phyloP scores from a whole-genome alignment of 2,797 vertebrate genomes.

The Notolabrus celidotus region DNA sequence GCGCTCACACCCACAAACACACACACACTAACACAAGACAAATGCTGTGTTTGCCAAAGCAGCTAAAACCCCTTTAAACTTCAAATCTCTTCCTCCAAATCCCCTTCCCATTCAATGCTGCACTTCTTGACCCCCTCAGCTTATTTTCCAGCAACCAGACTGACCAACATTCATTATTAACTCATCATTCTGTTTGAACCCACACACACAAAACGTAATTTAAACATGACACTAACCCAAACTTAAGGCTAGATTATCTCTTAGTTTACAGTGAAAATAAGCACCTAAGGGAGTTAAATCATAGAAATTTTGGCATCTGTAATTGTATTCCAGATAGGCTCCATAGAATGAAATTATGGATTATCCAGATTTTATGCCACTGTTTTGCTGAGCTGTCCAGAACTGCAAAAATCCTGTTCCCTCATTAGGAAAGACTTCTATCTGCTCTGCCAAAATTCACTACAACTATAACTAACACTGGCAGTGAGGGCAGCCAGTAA shows the following conservation, averaged over 20 bases:
- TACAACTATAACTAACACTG: slow-evolving; percentile 56
- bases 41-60: slow-evolving; percentile 39
- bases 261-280: slow-evolving; percentile 38
- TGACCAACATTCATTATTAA: slow-evolving; percentile 31
- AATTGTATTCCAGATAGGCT: slow-evolving; percentile 39
- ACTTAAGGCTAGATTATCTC: slow-evolving; percentile 25
- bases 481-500: slow-evolving; percentile 51
- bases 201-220: slow-evolving; percentile 27
- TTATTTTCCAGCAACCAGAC: slow-evolving; percentile 32
- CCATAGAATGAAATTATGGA: slow-evolving; percentile 38
- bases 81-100: slow-evolving; percentile 9
- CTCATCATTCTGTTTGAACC: slow-evolving; percentile 29
- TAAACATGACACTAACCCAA: slow-evolving; percentile 37
- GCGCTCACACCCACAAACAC: slow-evolving; percentile 20
- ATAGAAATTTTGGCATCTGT: slow-evolving; percentile 20
- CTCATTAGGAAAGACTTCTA: slow-evolving; percentile 65
- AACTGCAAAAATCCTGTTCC: slow-evolving; percentile 41
- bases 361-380: slow-evolving; percentile 55
- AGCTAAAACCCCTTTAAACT: slow-evolving; percentile 37
- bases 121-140: slow-evolving; percentile 10
- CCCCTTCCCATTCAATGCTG: slow-evolving; percentile 4
- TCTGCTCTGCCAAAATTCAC: slow-evolving; percentile 42
- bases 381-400: slow-evolving; percentile 40
- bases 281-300: slow-evolving; percentile 18
- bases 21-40: slow-evolving; percentile 19